Evolutionary conservation across 30 jellyfish, hydroid and myxozoan genomes (phyloP).

Genomic region (Cassiopea andromeda): DNA sequence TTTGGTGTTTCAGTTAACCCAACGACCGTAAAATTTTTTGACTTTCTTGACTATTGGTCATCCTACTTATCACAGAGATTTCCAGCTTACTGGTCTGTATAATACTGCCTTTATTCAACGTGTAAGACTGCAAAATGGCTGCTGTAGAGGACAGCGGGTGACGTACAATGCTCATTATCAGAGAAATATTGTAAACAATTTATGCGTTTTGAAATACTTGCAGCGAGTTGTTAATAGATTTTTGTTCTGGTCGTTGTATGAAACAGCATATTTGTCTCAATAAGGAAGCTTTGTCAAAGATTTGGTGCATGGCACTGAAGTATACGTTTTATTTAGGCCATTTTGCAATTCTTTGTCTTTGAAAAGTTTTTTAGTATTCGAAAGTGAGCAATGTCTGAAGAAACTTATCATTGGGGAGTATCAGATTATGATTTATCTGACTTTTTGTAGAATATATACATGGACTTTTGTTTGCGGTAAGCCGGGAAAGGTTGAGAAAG

Average conservation of each 20-base stretch:
- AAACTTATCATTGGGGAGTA: neutral
- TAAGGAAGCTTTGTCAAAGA: neutral
- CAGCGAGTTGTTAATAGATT: neutral
- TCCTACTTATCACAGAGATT: neutral
- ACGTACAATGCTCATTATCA: conserved; percentile 11
- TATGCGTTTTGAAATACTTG: conserved; percentile 11
- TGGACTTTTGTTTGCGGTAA: neutral
- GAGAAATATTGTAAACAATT: conserved; percentile 28
- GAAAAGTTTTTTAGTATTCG: neutral
- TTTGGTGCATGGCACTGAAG: neutral
- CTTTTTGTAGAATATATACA: too few relatives aligned
- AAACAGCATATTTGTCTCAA: neutral
- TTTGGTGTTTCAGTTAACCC: neutral
- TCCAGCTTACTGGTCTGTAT: conserved; percentile 3
- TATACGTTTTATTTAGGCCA: neutral
- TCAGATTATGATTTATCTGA: too few relatives aligned
- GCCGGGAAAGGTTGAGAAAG: neutral
- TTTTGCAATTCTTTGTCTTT: neutral
- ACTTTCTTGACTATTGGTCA: too few relatives aligned
- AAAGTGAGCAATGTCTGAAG: neutral
- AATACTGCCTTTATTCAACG: neutral
- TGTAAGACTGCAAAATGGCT: conserved; percentile 46
- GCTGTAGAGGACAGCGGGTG: conserved; percentile 42
- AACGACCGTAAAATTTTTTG: neutral
- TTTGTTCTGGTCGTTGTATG: neutral